phyloP scores from a whole-genome alignment of 1,140 invertebrate genomes.

The Lordiphosa clarofinis region DNA sequence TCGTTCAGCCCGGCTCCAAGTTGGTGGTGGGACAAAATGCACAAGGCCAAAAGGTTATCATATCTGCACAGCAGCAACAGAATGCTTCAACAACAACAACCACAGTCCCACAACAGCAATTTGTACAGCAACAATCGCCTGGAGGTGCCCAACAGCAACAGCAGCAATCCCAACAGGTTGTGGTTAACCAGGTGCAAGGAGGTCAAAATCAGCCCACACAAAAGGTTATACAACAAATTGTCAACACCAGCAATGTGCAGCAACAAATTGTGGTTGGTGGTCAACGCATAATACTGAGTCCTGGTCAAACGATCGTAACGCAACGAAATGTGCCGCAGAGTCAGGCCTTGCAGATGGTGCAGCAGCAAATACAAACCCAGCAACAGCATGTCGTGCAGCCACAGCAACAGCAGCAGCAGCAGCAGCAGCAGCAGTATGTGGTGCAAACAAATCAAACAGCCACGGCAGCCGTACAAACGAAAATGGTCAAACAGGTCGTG shows the following conservation, averaged over 20 bases:
- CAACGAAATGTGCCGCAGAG: slow-evolving; percentile 67
- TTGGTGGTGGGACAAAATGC: slow-evolving; percentile 68
- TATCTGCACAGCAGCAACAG: slow-evolving; percentile 56
- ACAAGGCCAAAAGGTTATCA: slow-evolving; percentile 74
- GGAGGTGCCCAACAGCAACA: slow-evolving; percentile 18
- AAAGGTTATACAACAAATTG: slow-evolving; percentile 77
- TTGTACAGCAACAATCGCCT: slow-evolving; percentile 46
- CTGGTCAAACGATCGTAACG: slow-evolving; percentile 76
- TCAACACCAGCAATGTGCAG: slow-evolving; percentile 78
- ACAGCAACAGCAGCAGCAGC: slow-evolving; percentile 32
- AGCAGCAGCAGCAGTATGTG: slow-evolving; percentile 49
- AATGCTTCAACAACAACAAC: slow-evolving; percentile 12
- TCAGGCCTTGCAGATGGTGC: slow-evolving; percentile 69
- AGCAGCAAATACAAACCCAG: slow-evolving; percentile 73
- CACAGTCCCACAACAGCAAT: slow-evolving; percentile 53
- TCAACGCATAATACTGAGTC: slow-evolving; percentile 74
- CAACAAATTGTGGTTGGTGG: slow-evolving; percentile 77
- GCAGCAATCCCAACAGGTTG: slow-evolving; percentile 58
- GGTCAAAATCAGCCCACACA: slow-evolving; percentile 53
- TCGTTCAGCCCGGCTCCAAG: slow-evolving; percentile 71
- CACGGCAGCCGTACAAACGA: slow-evolving; percentile 21
- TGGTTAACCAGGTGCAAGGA: slow-evolving; percentile 39
- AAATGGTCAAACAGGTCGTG: slow-evolving; percentile 54
- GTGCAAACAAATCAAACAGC: slow-evolving; percentile 57
- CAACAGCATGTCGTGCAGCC: slow-evolving; percentile 59